Evolutionary conservation across 2,113 vertebrate genomes (phyloP).

Genomic region (Sebastes fasciatus): DNA sequence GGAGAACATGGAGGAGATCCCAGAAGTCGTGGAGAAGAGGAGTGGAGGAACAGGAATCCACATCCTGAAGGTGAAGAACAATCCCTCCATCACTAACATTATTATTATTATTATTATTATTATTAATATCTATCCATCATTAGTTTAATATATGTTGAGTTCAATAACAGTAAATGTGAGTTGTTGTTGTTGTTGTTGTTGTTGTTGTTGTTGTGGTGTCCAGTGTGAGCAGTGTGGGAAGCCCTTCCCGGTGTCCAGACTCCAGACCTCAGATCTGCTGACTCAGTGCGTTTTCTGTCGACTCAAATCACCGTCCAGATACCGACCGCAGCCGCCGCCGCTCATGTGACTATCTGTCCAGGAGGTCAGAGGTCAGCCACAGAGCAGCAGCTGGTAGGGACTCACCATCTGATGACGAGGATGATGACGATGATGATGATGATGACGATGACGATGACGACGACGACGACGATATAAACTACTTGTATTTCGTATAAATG

Average conservation of each 20-base stretch:
- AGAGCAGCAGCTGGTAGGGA: too few species aligned
- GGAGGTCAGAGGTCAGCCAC: neutral
- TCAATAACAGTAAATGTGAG: too few species aligned
- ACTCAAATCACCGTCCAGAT: constrained; percentile 42
- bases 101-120: too few species aligned
- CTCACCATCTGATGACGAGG: too few species aligned
- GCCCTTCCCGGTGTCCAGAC: constrained; percentile 40
- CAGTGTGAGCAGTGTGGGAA: constrained; percentile 72
- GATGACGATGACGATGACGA: too few species aligned
- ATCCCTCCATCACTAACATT: too few species aligned
- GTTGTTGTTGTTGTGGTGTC: neutral
- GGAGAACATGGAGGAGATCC: constrained; percentile 77
- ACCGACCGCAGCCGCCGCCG: constrained; percentile 24
- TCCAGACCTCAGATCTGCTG: constrained; percentile 52
- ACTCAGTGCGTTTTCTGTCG: constrained; percentile 70
- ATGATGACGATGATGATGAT: too few species aligned
- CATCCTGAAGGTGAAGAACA: constrained; percentile 65
- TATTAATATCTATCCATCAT: too few species aligned
- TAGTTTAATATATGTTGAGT: too few species aligned
- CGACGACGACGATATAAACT: too few species aligned
- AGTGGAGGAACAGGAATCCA: constrained; percentile 61
- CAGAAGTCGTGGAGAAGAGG: constrained; percentile 70
- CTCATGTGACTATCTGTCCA: constrained; percentile 14
- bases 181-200: neutral
- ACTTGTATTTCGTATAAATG: too few species aligned